A percentile compares a stretch with the other conserved stretches of the same genome.
Evolutionary conservation across 2,888 invertebrate species (phyloP).

Genomic region (Strigamia transsilvanica): DNA sequence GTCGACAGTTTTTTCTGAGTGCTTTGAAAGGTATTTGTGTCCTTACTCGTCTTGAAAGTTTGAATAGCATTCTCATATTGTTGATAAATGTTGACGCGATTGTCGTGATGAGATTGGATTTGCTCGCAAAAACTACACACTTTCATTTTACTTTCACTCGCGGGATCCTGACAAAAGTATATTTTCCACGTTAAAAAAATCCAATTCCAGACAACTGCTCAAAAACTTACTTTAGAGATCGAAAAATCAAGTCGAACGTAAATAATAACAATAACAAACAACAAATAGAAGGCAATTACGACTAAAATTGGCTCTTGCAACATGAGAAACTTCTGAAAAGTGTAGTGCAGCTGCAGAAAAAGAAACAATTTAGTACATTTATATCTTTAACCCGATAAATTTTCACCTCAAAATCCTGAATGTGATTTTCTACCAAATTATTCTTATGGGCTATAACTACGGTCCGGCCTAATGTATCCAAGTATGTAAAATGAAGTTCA

Average conservation of each 20-base stretch:
- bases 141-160: conserved; percentile 67
- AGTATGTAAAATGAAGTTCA: conserved; percentile 85
- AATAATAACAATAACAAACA: conserved; percentile 91
- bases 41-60: conserved; percentile 71
- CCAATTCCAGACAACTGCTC: not conserved
- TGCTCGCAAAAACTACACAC: conserved; percentile 68
- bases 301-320: conserved; percentile 93
- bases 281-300: conserved; percentile 83
- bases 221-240: conserved; percentile 69
- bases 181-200: not conserved
- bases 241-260: conserved; percentile 97
- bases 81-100: conserved; percentile 70
- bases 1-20: conserved; percentile 70
- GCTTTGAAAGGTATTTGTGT: conserved; percentile 65
- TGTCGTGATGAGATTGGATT: conserved; percentile 70
- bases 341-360: conserved; percentile 75
- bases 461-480: conserved; percentile 93
- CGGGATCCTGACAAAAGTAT: conserved; percentile 65
- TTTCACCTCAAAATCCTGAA: conserved; percentile 83
- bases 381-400: conserved; percentile 57
- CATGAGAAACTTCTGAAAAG: conserved; percentile 84
- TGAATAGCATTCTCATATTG: conserved; percentile 71
- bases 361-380: conserved; percentile 24
- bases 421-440: conserved; percentile 95
- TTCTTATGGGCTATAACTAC: conserved; percentile 81